Base-by-base conservation (phyloP, 2,888 invertebrate species). In the Eupithecia subumbrata region DNA sequence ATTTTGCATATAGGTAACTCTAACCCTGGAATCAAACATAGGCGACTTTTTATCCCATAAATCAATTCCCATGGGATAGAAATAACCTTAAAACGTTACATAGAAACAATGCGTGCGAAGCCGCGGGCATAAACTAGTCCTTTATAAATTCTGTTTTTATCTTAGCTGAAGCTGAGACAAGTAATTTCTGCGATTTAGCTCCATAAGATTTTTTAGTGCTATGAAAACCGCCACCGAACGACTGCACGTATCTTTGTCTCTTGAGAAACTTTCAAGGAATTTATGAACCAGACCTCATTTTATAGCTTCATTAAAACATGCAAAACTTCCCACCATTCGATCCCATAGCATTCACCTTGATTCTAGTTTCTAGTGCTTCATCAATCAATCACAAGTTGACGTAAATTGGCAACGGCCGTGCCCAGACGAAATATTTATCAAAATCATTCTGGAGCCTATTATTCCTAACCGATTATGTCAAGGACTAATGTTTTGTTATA, bases 341-440 rank as follows among this genome's bases (percentile, higher is more conserved):
- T 71, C 68, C 74, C 77, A 75, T 76, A 76, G 60, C 72, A 72
- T 69, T 79, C 77, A 75, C 79, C 72, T 74, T 78, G 77, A 71
- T 69, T 78, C 75, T 72, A 74, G 76, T 78, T 77, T 77, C 76
- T 79, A 75, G 73, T 80, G 79, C 74, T 76, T 72, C 79, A 82
- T 82, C 80, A 78, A 83, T 83, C 83, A 83, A 80, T 84, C 83
- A 82, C 75, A 70, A 72, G 71, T 73, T 78, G 84, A 81, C 84
- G 73, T 81, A 80, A 81, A 83, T 82, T 79, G 82, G 83, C 78
- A 77, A 78, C 77, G 68, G 75, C 79, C 79, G 78, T 75, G 75
- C 80, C 76, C 78, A 82, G 82, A 79, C 81, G 76, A 82, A 84
- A 84, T 82, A 82, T 80, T 76, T 77, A 73, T 81, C 78, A 79